A percentile compares a stretch with the other conserved stretches of the same genome.
phyloP scores from a whole-genome alignment of 2,888 invertebrate species.

The Furcula furcula region DNA sequence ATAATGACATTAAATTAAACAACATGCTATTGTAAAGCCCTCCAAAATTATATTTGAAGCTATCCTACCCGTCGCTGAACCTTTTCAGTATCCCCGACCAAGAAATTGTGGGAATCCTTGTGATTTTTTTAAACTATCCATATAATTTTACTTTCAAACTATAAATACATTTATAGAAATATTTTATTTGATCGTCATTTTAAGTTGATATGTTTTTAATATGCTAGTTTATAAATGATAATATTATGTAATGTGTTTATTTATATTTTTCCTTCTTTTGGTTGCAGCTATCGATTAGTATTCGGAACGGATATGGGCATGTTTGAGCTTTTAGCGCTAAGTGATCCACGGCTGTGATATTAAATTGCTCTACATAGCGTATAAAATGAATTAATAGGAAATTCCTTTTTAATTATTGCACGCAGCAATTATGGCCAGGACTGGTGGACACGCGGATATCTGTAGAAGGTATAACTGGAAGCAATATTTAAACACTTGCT shows the following conservation, averaged over 20 bases:
- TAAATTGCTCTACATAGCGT: constrained; percentile 59
- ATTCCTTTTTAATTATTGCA: constrained; percentile 69
- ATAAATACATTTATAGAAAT: no score
- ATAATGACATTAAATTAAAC: no score
- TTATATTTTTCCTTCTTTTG: constrained; percentile 57
- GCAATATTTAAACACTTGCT: constrained; percentile 71
- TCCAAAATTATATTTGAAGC: no score
- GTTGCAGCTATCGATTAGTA: constrained; percentile 78
- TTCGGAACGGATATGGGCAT: constrained; percentile 80
- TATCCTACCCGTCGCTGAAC: no score
- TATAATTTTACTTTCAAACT: no score
- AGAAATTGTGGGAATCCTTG: no score
- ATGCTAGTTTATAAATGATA: constrained; percentile 9
- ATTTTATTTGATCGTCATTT: no score
- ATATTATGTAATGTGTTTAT: constrained; percentile 16
- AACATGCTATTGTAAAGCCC: no score
- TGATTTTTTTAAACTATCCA: no score
- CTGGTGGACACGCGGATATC: constrained; percentile 83
- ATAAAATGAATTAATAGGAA: constrained; percentile 55
- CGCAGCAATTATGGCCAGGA: constrained; percentile 81
- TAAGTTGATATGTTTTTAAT: no score
- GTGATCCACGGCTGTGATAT: constrained; percentile 76
- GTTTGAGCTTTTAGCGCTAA: constrained; percentile 72
- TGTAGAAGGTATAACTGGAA: constrained; percentile 83
- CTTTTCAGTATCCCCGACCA: no score